Evolutionary conservation across 1,140 invertebrate genomes (phyloP).

Genomic region (Chymomyza costata): DNA sequence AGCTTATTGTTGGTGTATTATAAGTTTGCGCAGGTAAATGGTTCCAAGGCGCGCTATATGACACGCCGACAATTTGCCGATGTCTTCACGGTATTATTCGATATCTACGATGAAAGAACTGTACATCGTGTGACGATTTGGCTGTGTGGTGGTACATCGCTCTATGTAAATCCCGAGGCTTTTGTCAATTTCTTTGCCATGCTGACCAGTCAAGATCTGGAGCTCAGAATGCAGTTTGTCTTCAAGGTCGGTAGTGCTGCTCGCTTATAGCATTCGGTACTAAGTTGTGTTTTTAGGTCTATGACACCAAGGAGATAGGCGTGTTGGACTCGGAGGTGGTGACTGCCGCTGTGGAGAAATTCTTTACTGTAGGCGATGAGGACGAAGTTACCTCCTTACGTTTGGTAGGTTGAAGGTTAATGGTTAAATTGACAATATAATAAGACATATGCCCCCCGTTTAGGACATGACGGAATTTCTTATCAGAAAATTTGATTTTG

Average conservation of each 20-base stretch:
- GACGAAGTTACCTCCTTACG: conserved; percentile 2
- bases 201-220: conserved; percentile 4
- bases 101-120: not conserved
- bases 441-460: no score
- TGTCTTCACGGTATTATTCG: conserved; percentile 1
- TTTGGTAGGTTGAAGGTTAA: not conserved
- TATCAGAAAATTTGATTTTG: conserved; percentile 3
- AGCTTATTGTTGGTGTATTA: conserved; percentile 9
- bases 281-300: not conserved
- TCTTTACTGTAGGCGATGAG: conserved; percentile 2
- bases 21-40: conserved; percentile 4
- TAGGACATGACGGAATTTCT: conserved; percentile 11
- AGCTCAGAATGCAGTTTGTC: conserved; percentile 1
- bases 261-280: no score
- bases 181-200: conserved; percentile 6
- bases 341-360: conserved; percentile 5
- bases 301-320: not conserved
- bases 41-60: conserved; percentile 2
- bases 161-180: not conserved
- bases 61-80: not conserved
- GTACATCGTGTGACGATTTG: not conserved
- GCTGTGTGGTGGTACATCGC: not conserved
- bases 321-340: conserved; percentile 2
- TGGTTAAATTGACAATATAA: no score
- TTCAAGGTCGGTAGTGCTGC: conserved; percentile 2